These are phyloP conservation scores for Drosophila sp. DNA, from an alignment of 1,140 invertebrate species.

Conservation along the genomic window DNA sequence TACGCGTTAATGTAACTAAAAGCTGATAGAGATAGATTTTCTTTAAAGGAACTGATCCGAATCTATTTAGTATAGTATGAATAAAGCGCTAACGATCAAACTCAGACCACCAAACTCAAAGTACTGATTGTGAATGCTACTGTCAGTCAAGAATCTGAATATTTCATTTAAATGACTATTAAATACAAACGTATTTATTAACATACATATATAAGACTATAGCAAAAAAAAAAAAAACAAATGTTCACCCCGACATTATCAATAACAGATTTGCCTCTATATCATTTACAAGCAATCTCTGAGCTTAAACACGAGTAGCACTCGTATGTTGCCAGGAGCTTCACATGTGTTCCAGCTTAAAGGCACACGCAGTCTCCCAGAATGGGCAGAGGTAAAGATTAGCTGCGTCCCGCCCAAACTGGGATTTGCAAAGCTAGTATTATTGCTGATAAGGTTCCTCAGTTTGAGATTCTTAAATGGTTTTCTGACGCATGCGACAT, in stretches of 20 bases:
- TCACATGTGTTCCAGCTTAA: constrained; percentile 1
- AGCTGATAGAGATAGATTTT: constrained; percentile 14
- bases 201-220: constrained; percentile 8
- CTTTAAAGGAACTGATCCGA: neutral
- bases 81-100: neutral
- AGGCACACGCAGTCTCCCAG: neutral
- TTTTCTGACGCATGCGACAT: constrained; percentile 20
- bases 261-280: constrained; percentile 34
- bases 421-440: neutral
- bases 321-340: constrained; percentile 10
- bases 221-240: constrained; percentile 41
- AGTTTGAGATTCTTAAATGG: neutral
- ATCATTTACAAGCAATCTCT: constrained; percentile 17
- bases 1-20: constrained; percentile 50
- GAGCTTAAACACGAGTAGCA: constrained; percentile 4
- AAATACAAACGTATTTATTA: constrained; percentile 2
- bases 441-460: neutral
- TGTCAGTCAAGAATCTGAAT: constrained; percentile 21
- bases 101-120: constrained; percentile 25
- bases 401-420: neutral
- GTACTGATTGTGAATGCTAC: constrained; percentile 39
- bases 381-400: neutral
- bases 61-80: neutral
- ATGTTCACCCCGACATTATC: constrained; percentile 58
- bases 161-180: constrained; percentile 32